Evolutionary conservation across 2,888 invertebrate species (phyloP).

Genomic region (Platerodrilus igneus): DNA sequence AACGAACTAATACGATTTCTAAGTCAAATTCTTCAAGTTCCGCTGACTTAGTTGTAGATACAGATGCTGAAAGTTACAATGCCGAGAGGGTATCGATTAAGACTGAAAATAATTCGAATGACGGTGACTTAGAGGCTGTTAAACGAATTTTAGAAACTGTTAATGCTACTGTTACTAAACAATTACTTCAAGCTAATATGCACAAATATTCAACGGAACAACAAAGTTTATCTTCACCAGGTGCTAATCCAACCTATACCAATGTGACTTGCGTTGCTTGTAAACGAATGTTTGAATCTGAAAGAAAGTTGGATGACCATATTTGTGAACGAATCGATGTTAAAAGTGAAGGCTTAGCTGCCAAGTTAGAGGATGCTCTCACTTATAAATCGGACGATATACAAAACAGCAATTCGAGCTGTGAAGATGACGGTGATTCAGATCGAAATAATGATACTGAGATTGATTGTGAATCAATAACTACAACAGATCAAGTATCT

Average conservation of each 20-base stretch:
- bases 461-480: conserved; percentile 52
- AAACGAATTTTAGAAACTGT: conserved; percentile 71
- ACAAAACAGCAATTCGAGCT: conserved; percentile 57
- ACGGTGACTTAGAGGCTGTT: conserved; percentile 59
- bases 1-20: conserved; percentile 49
- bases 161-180: conserved; percentile 69
- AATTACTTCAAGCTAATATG: conserved; percentile 65
- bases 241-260: conserved; percentile 41
- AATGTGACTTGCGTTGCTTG: conserved; percentile 56
- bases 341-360: conserved; percentile 70
- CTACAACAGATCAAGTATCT: conserved; percentile 46
- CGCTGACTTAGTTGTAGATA: conserved; percentile 64
- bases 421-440: conserved; percentile 55
- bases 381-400: conserved; percentile 52
- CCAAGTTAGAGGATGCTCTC: conserved; percentile 67
- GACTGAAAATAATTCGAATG: conserved; percentile 42
- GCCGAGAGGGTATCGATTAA: conserved; percentile 44
- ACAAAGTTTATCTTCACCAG: conserved; percentile 41
- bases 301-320: conserved; percentile 63
- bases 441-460: conserved; percentile 54
- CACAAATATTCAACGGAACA: conserved; percentile 57
- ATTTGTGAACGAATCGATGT: conserved; percentile 63
- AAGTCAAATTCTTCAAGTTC: conserved; percentile 44
- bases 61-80: conserved; percentile 56
- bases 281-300: conserved; percentile 55